phyloP scores from a whole-genome alignment of 2,113 vertebrate species.

The Bagarius yarrelli region DNA sequence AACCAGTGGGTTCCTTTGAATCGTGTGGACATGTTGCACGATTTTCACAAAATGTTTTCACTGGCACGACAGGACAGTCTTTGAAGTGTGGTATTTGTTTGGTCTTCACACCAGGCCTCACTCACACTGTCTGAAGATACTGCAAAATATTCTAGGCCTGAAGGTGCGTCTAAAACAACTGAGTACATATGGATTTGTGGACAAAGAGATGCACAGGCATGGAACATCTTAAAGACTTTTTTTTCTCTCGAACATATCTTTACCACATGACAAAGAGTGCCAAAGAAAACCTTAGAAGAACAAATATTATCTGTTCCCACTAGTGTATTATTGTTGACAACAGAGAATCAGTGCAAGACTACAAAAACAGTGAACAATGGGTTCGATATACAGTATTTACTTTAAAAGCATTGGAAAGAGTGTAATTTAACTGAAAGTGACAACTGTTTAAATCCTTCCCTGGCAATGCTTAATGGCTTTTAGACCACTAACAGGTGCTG shows the following conservation, averaged over 20 bases:
- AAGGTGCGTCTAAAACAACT: constrained; percentile 35
- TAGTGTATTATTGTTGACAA: constrained; percentile 44
- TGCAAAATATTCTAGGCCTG: constrained; percentile 9
- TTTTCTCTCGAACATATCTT: constrained; percentile 22
- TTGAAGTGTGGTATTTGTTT: constrained; percentile 50
- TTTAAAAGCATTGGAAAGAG: not conserved
- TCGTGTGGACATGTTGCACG: constrained; percentile 14
- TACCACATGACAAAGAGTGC: constrained; percentile 37
- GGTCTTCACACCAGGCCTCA: constrained; percentile 44
- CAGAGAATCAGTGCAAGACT: constrained; percentile 22
- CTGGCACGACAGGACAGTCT: constrained; percentile 25
- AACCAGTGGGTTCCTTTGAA: constrained; percentile 28
- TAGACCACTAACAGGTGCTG: not conserved
- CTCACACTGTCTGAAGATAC: constrained; percentile 12
- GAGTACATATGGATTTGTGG: not conserved
- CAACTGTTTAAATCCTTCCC: not conserved
- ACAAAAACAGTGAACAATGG: constrained; percentile 23
- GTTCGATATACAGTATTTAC: constrained; percentile 18
- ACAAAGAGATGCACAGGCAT: not conserved
- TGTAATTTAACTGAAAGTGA: not conserved
- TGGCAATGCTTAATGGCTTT: not conserved
- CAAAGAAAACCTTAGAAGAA: constrained; percentile 42
- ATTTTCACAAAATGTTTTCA: constrained; percentile 30
- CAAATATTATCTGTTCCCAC: constrained; percentile 49
- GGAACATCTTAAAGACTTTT: constrained; percentile 42